phyloP scores from a whole-genome alignment of 2,888 invertebrate species.

The Homarus gammarus region DNA sequence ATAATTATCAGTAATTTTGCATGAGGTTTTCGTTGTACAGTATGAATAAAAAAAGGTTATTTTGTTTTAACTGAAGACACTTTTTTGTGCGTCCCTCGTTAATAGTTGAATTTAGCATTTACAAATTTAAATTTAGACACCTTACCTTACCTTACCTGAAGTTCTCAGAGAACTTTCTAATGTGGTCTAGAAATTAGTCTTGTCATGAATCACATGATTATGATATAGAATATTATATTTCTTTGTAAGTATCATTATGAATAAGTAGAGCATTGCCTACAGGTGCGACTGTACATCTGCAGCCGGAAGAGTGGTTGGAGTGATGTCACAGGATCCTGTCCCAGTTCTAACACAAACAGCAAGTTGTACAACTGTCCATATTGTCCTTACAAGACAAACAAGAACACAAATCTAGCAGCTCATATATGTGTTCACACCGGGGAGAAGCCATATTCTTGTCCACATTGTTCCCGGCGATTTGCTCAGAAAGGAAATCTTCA shows the following conservation, averaged over 20 bases:
- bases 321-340: constrained; percentile 33
- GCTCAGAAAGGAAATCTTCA: constrained; percentile 70
- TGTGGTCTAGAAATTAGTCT: constrained; percentile 1
- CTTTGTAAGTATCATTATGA: constrained; percentile 8
- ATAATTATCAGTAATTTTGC: no score
- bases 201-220: neutral
- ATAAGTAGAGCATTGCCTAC: constrained; percentile 60
- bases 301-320: constrained; percentile 50
- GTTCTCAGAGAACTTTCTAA: neutral
- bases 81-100: no score
- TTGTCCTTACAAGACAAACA: constrained; percentile 56
- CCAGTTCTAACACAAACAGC: constrained; percentile 37
- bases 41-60: no score
- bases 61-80: no score
- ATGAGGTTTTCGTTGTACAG: no score
- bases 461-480: constrained; percentile 64
- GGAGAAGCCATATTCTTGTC: constrained; percentile 67
- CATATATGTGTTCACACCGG: constrained; percentile 71
- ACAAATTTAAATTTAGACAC: no score
- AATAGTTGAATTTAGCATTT: no score
- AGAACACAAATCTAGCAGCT: constrained; percentile 56
- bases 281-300: constrained; percentile 55
- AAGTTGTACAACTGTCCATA: constrained; percentile 62
- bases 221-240: neutral
- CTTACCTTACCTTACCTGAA: no score